Percentiles rank a stretch among this genome's conserved stretches.
phyloP scores from a whole-genome alignment of 2,113 vertebrate genomes.

The Limanda limanda region DNA sequence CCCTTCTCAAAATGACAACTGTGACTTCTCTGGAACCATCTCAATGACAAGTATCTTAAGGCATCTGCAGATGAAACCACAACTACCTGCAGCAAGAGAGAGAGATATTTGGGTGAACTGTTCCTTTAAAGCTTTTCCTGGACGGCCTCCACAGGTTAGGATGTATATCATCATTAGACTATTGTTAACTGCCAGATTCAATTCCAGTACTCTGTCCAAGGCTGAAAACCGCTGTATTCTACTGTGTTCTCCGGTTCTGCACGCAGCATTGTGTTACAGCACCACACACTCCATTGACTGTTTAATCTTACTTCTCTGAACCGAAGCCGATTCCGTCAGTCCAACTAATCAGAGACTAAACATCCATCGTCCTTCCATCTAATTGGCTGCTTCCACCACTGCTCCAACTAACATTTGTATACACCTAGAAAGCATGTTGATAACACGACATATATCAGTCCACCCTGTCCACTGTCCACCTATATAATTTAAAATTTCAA shows the following conservation, averaged over 20 bases:
- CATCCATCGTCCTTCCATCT: slow-evolving; percentile 57
- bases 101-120: background rate
- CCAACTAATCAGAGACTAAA: slow-evolving; percentile 49
- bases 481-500: slow-evolving; percentile 16
- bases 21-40: background rate
- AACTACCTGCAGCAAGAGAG: background rate
- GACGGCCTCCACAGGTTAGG: background rate
- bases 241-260: background rate
- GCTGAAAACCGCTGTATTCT: background rate
- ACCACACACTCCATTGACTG: background rate
- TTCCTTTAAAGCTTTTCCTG: background rate
- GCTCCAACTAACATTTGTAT: slow-evolving; percentile 53
- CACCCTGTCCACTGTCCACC: slow-evolving; percentile 11
- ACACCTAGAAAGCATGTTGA: slow-evolving; percentile 43
- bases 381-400: slow-evolving; percentile 57
- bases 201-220: background rate
- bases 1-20: too few species aligned
- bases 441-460: slow-evolving; percentile 20
- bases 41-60: background rate
- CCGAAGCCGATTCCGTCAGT: slow-evolving; percentile 41
- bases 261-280: background rate
- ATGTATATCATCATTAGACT: background rate
- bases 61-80: background rate
- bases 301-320: slow-evolving; percentile 39
- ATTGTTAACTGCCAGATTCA: background rate